phyloP scores from a whole-genome alignment of 2,888 invertebrate species.

The Tipula helvola region DNA sequence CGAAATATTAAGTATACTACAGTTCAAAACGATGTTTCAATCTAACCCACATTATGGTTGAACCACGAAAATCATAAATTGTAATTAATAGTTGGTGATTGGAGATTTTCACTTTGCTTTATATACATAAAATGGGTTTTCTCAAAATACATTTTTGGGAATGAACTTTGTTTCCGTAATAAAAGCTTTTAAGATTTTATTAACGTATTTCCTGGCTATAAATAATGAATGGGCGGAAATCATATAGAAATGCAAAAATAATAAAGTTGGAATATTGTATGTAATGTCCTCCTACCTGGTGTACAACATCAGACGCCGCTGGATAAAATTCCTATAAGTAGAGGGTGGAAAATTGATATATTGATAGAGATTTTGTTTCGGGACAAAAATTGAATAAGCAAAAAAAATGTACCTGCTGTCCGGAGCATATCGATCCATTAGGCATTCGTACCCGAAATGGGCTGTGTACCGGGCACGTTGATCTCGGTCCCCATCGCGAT shows the following conservation, averaged over 20 bases:
- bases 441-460: slow-evolving; percentile 37
- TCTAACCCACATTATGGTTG: background rate
- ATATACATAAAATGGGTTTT: background rate
- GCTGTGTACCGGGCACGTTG: slow-evolving; percentile 37
- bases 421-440: slow-evolving; percentile 37
- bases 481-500: slow-evolving; percentile 36
- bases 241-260: background rate
- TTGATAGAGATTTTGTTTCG: background rate
- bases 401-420: slow-evolving; percentile 32
- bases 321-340: background rate
- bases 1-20: too few species aligned
- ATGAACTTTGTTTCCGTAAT: background rate
- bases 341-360: background rate
- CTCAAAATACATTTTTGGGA: background rate
- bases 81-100: background rate
- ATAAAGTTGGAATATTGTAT: background rate
- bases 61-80: background rate
- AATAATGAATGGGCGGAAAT: background rate
- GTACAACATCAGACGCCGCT: background rate
- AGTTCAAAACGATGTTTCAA: background rate
- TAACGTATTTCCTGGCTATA: background rate
- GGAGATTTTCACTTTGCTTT: background rate
- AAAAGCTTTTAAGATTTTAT: background rate
- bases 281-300: background rate
- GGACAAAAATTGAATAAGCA: background rate